Percentiles rank a stretch among this genome's conserved stretches.
These are phyloP conservation scores for Tetrapedia diversipes DNA, from an alignment of 2,888 invertebrate genomes.

Conservation along the genomic window DNA sequence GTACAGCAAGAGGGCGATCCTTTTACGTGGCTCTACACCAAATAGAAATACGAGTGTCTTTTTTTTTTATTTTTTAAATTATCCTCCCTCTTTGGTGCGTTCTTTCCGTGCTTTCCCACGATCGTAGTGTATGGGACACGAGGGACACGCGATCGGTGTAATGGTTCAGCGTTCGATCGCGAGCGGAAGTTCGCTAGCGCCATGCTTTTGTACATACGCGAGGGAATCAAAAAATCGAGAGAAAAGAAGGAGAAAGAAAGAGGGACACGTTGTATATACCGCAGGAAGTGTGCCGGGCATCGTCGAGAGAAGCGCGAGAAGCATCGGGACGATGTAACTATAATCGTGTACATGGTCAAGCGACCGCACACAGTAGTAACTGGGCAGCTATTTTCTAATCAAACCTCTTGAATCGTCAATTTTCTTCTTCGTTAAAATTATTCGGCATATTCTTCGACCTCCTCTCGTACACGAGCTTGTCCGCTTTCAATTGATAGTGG, in stretches of 20 bases:
- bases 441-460: background rate
- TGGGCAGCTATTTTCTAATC: constrained; percentile 20
- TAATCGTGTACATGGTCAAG: background rate
- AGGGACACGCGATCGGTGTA: background rate
- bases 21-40: background rate
- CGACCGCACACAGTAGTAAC: background rate
- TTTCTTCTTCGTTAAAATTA: background rate
- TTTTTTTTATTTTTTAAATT: background rate
- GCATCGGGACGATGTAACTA: background rate
- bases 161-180: background rate
- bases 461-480: background rate
- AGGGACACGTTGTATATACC: constrained; percentile 1
- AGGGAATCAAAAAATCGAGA: constrained; percentile 13
- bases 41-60: background rate
- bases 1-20: too few species aligned
- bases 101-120: constrained; percentile 5
- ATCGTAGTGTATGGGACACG: background rate
- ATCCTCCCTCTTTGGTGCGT: background rate
- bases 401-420: background rate
- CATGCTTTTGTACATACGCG: constrained; percentile 23
- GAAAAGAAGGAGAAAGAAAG: background rate
- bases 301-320: background rate
- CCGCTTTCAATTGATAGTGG: background rate
- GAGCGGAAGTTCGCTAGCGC: too few species aligned
- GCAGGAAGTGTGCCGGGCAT: constrained; percentile 3